phyloP scores from a whole-genome alignment of 1,140 invertebrate species.

The Drosophila bipectinata region DNA sequence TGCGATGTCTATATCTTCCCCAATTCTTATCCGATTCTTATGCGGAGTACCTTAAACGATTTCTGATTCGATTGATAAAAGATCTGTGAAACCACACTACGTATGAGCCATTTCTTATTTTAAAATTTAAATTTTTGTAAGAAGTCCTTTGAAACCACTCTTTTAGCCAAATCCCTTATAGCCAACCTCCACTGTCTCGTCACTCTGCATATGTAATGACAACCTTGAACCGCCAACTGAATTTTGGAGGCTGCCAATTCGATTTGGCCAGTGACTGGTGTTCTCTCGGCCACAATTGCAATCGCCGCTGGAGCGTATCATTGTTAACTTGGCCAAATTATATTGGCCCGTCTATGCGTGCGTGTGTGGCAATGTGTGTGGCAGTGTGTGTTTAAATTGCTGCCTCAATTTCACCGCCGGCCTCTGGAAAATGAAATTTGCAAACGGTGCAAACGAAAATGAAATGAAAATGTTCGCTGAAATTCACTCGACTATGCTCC shows the following conservation, averaged over 20 bases:
- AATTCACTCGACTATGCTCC: conserved; percentile 3
- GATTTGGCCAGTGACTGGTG: conserved; percentile 42
- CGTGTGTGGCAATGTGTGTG: conserved; percentile 6
- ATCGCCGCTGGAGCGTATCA: conserved; percentile 48
- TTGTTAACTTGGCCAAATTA: conserved; percentile 68
- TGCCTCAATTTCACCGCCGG: conserved; percentile 33
- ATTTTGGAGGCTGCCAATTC: conserved; percentile 58
- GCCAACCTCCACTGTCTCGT: conserved; percentile 3
- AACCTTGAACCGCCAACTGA: conserved; percentile 54
- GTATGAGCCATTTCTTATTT: no score
- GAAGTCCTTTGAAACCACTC: no score
- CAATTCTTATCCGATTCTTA: no score
- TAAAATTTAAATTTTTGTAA: no score
- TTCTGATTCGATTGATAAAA: no score
- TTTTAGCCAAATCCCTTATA: background rate
- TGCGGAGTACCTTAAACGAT: no score
- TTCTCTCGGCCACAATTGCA: conserved; percentile 20
- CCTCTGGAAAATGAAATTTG: conserved; percentile 49
- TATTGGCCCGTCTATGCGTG: conserved; percentile 26
- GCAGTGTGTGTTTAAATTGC: conserved; percentile 35
- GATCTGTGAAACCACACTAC: no score
- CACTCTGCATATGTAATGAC: conserved; percentile 35
- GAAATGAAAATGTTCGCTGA: conserved; percentile 32
- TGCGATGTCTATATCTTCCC: no score
- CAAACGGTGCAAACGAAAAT: conserved; percentile 20